Evolutionary conservation across 2,113 vertebrate species (phyloP).

Genomic region (Psephotus haematonotus): DNA sequence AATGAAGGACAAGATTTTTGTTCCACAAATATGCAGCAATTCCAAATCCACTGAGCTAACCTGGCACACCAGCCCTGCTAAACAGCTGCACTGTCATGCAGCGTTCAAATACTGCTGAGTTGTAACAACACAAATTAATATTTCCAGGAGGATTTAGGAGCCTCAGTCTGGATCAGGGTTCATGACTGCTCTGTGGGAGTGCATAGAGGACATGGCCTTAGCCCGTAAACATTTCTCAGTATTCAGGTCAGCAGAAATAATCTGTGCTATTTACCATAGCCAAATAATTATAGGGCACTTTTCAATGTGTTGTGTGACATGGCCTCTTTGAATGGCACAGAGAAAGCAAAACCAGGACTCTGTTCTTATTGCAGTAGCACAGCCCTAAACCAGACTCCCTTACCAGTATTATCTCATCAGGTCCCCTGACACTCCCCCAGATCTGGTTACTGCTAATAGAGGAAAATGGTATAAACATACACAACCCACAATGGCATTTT

Average conservation of each 20-base stretch:
- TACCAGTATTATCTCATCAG: neutral
- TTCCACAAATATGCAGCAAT: neutral
- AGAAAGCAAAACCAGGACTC: neutral
- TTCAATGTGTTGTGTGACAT: neutral
- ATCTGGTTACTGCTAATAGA: neutral
- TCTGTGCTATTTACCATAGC: neutral
- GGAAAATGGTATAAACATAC: neutral
- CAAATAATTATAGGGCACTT: neutral
- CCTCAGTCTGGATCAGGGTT: neutral
- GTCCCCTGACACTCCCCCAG: neutral
- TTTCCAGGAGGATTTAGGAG: neutral
- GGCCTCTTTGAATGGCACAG: neutral
- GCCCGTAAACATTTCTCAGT: neutral
- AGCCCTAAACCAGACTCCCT: neutral
- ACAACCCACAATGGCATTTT: neutral
- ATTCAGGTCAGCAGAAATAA: neutral
- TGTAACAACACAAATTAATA: neutral
- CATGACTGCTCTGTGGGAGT: neutral
- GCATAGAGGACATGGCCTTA: fast-evolving
- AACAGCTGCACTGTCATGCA: neutral
- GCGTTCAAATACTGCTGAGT: neutral
- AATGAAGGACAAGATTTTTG: neutral
- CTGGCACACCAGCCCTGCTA: neutral
- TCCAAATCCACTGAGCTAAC: neutral
- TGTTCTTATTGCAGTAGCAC: neutral